These are phyloP conservation scores for Chamaetylas fuelleborni DNA, from an alignment of 2,113 vertebrate genomes.

Conservation along the genomic window DNA sequence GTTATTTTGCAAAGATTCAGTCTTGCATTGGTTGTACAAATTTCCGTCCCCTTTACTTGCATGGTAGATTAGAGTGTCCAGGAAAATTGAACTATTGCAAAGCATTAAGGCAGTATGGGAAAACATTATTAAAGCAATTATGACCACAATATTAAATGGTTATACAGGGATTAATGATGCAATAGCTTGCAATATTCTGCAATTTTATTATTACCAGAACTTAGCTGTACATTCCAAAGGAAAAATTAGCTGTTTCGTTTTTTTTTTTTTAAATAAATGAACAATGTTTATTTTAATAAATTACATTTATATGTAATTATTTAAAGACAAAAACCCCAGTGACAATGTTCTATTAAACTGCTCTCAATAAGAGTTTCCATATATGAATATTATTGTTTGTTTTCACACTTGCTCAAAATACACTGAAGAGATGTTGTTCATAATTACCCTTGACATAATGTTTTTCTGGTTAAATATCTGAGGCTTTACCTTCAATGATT, in stretches of 20 bases:
- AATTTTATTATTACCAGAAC: conserved; percentile 48
- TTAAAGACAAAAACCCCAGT: background rate
- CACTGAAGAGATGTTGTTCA: background rate
- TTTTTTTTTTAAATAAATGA: background rate
- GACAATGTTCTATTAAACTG: background rate
- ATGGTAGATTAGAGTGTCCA: background rate
- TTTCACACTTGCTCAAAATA: background rate
- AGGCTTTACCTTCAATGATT: background rate
- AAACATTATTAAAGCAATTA: conserved; percentile 46
- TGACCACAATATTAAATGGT: conserved; percentile 34
- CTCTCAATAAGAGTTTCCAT: background rate
- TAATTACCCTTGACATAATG: background rate
- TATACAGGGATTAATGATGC: conserved; percentile 9
- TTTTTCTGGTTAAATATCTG: background rate
- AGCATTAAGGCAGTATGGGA: conserved; percentile 25
- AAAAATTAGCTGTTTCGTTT: background rate
- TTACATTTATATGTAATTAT: conserved; percentile 30
- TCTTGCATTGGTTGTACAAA: background rate
- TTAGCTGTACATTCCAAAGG: conserved; percentile 31
- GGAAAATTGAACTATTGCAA: background rate
- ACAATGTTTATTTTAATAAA: conserved; percentile 52
- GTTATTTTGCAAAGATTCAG: background rate
- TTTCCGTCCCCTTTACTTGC: background rate
- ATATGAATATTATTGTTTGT: background rate
- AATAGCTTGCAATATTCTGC: conserved; percentile 34